Evolutionary conservation across 2,888 invertebrate genomes (phyloP).

Genomic region (Agonopterix alstromeriana): DNA sequence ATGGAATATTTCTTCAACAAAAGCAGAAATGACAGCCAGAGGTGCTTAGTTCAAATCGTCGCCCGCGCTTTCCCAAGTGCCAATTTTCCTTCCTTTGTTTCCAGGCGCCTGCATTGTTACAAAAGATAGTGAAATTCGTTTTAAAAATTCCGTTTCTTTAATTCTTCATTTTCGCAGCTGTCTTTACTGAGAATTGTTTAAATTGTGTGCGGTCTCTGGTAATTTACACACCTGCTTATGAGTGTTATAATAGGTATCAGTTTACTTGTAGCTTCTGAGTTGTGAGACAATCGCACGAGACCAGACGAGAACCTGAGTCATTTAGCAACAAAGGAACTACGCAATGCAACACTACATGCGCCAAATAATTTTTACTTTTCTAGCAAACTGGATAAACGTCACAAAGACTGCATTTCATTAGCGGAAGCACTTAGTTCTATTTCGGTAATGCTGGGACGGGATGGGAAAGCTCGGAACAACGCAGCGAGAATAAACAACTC

Average conservation of each 20-base stretch:
- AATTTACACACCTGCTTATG: no score
- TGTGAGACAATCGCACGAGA: no score
- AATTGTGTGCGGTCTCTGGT: background rate
- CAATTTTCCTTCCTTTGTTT: constrained; percentile 59
- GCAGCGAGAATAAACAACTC: constrained; percentile 35
- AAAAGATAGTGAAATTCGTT: constrained; percentile 39
- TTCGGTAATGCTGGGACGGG: constrained; percentile 32
- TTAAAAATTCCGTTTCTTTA: constrained; percentile 18
- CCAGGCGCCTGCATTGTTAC: constrained; percentile 36
- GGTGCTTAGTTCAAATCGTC: constrained; percentile 41
- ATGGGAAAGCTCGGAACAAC: constrained; percentile 29
- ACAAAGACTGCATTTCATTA: constrained; percentile 35
- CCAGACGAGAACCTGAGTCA: no score
- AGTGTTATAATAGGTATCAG: no score
- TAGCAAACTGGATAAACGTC: constrained; percentile 6
- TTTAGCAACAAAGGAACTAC: no score
- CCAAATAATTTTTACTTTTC: background rate
- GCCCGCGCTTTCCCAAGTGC: constrained; percentile 35
- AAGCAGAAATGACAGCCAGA: constrained; percentile 29
- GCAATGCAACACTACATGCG: background rate
- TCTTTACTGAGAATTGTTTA: constrained; percentile 6
- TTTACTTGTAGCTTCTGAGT: no score
- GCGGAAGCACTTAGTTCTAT: constrained; percentile 61
- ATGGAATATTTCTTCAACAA: constrained; percentile 34
- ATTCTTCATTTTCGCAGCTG: constrained; percentile 11